Evolutionary conservation across 2,113 vertebrate genomes (phyloP), one percentile per base, ranked within the genome.

Genomic region (Notarius lentiginosus): DNA sequence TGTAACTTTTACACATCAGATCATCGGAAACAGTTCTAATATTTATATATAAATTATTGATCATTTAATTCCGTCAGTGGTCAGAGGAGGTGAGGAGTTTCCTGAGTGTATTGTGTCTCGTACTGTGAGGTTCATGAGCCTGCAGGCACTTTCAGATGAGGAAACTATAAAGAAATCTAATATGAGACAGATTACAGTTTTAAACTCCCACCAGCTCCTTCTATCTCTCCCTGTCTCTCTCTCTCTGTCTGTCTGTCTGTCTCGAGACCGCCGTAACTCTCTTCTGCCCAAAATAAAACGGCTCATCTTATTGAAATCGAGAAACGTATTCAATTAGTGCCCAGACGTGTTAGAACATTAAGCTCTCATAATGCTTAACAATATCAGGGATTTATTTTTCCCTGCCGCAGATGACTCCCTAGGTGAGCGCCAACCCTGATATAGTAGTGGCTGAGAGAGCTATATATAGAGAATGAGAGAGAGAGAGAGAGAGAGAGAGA

Each of bases 281-380:
- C 86, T 86, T 82, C 75, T 63, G 53, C 84, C 87, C 81, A 88
- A 89, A 90, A 89, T 85, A 87, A 88, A 88, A 87, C 41, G 70
- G 83, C 84, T 89, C 87, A 60, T 76, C 91, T 89, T 79, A 91
- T 79, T 88, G 89, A 82, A 90, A 94, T 87, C 87, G 85, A 90
- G 92, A 89, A 91, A 90, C 85, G 88, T 87, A 88, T 92, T 93
- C 88, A 92, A 92, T 93, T 93, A 94, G 91, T 92, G 92, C 92
- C 91, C 65, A 89, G 90, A 86, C 80, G 70, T 90, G 90, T 93
- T 93, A 91, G 93, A 93, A 93, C 90, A 94, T 94, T 94, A 93
- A 92, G 91, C 89, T 90, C 88, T 90, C 91, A 92, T 93, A 92
- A 93, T 93, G 88, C 90, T 92, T 85, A 91, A 92, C 84, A 79